phyloP scores from a whole-genome alignment of 2,797 vertebrate species.

The Acanthornis magna region DNA sequence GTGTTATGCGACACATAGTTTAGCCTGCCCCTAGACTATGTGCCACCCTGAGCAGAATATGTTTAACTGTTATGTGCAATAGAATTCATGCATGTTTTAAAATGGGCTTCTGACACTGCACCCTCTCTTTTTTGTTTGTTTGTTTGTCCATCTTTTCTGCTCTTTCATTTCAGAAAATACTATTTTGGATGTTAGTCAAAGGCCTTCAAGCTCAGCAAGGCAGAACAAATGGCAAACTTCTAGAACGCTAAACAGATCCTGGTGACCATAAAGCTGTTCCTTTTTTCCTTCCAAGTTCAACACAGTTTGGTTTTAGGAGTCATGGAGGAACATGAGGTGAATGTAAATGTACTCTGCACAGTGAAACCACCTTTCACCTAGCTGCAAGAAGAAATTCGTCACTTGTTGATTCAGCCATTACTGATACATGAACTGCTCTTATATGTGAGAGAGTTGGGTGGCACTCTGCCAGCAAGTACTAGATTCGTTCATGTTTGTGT shows the following conservation, averaged over 20 bases:
- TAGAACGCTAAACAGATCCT: background rate
- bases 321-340: background rate
- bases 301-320: background rate
- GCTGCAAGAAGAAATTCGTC: background rate
- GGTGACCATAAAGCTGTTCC: background rate
- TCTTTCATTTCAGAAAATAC: background rate
- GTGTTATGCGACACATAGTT: background rate
- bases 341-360: background rate
- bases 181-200: background rate
- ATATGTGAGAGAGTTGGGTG: background rate
- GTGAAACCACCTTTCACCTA: background rate
- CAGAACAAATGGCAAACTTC: background rate
- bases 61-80: background rate
- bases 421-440: background rate
- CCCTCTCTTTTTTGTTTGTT: background rate
- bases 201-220: background rate
- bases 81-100: background rate
- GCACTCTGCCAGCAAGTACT: background rate
- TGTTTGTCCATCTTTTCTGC: background rate
- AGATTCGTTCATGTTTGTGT: background rate
- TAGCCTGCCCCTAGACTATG: background rate
- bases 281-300: background rate
- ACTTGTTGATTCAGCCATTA: background rate
- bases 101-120: background rate
- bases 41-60: background rate